These are phyloP conservation scores for Auanema sp. DNA, from an alignment of 2,888 invertebrate genomes.

Conservation along the genomic window DNA sequence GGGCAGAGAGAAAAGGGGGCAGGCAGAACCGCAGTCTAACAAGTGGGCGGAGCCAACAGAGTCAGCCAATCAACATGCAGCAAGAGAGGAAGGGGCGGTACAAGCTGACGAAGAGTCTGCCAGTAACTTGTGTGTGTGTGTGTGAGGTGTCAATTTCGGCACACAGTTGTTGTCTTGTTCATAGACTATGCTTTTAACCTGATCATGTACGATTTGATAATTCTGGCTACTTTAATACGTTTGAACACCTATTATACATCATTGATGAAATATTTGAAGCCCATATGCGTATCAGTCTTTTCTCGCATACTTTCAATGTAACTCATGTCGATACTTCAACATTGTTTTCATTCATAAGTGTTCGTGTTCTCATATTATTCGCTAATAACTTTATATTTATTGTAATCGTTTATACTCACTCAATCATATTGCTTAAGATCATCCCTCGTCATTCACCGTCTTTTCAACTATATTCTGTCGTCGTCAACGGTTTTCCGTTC, in stretches of 20 bases:
- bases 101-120: no score
- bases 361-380: background rate
- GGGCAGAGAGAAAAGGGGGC: conserved; percentile 15
- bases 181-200: no score
- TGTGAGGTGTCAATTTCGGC: conserved; percentile 51
- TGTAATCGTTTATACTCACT: no score
- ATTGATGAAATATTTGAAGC: no score
- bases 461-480: background rate
- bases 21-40: conserved; percentile 23
- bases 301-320: background rate
- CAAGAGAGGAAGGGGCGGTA: no score
- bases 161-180: conserved; percentile 3
- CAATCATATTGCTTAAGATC: background rate
- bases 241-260: no score
- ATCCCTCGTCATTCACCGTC: background rate
- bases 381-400: no score
- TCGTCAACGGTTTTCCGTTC: background rate
- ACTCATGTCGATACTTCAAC: background rate
- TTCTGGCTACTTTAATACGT: no score
- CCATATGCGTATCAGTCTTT: no score
- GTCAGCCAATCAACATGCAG: background rate
- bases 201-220: no score
- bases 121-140: background rate
- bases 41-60: conserved; percentile 30
- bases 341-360: background rate